Conservation (phyloP, 2,888 invertebrate genomes). For the Rotaria socialis region DNA sequence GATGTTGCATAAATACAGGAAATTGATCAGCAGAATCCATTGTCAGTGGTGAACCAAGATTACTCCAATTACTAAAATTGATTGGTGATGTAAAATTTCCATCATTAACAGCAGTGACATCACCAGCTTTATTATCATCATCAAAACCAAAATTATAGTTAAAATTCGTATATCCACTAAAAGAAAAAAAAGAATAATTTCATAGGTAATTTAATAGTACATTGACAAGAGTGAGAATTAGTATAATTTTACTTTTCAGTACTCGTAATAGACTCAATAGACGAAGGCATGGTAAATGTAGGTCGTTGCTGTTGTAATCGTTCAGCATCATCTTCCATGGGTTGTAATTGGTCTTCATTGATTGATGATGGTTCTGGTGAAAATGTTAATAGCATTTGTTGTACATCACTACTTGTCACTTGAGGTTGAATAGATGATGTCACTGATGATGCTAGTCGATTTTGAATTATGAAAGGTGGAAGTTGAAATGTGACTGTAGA, state of each 20-base stretch:
- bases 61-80: background rate
- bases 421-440: background rate
- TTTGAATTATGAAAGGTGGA: background rate
- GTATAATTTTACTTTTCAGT: background rate
- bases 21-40: background rate
- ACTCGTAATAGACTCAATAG: background rate
- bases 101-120: background rate
- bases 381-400: constrained; percentile 5
- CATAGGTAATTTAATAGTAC: background rate
- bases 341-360: background rate
- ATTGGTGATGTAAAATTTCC: background rate
- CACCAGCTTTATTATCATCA: background rate
- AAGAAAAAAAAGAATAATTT: background rate
- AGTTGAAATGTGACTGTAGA: background rate
- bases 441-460: background rate
- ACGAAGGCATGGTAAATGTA: background rate
- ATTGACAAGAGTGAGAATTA: background rate
- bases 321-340: background rate
- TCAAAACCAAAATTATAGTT: constrained; percentile 9
- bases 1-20: background rate
- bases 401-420: background rate
- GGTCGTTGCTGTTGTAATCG: background rate
- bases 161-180: background rate
- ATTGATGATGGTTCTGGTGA: background rate
- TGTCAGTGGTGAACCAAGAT: background rate